A percentile compares a stretch with the other conserved stretches of the same genome.
Evolutionary conservation across 2,797 vertebrate species (phyloP).

Genomic region (Argentina silus): DNA sequence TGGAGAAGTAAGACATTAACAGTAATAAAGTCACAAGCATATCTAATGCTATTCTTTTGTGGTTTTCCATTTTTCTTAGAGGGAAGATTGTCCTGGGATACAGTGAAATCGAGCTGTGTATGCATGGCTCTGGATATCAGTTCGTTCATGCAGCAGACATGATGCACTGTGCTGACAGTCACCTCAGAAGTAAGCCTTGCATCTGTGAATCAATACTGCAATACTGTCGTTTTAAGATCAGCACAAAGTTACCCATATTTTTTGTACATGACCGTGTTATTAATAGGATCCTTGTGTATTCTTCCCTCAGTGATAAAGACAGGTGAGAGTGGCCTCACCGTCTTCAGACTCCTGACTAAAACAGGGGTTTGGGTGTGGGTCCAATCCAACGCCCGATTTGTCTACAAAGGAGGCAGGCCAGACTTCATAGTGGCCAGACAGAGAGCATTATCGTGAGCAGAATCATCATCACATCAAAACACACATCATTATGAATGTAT

Average conservation of each 20-base stretch:
- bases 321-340: conserved; percentile 76
- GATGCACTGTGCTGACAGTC: conserved; percentile 83
- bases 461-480: neutral
- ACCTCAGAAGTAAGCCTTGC: conserved; percentile 70
- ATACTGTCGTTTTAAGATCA: no score
- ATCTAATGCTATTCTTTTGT: no score
- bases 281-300: neutral
- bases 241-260: neutral
- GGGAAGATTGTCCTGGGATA: conserved; percentile 75
- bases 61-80: conserved; percentile 26
- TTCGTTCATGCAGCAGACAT: conserved; percentile 83
- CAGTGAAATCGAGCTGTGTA: conserved; percentile 73
- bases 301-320: conserved; percentile 79
- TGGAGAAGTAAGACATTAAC: no score
- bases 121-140: conserved; percentile 76
- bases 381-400: conserved; percentile 76
- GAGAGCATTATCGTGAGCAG: conserved; percentile 73
- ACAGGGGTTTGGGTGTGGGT: conserved; percentile 77
- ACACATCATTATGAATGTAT: neutral
- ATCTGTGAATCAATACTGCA: neutral
- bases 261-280: neutral
- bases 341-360: conserved; percentile 79
- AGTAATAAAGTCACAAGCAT: no score
- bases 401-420: conserved; percentile 77
- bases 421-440: conserved; percentile 80